These are phyloP conservation scores for Harlomillsia oculata DNA, from an alignment of 1,140 invertebrate genomes.

Conservation along the genomic window DNA sequence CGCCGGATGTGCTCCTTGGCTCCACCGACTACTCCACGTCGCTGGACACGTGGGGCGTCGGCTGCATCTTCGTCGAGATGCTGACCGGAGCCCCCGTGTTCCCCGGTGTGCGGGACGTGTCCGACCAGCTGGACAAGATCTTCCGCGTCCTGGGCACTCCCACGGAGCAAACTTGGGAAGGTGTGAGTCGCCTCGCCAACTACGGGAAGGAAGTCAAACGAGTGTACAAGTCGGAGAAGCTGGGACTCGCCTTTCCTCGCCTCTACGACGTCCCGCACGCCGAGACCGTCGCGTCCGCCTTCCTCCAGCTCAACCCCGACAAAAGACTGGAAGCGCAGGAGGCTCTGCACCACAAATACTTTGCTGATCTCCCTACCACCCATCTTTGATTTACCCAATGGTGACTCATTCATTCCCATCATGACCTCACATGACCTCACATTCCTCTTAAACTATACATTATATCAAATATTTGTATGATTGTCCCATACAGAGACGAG, in stretches of 20 bases:
- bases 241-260: slow-evolving; percentile 77
- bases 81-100: slow-evolving; percentile 90
- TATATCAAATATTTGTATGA: slow-evolving; percentile 9
- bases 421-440: no score
- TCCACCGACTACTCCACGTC: slow-evolving; percentile 92
- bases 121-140: slow-evolving; percentile 94
- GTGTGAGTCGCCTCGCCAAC: slow-evolving; percentile 68
- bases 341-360: slow-evolving; percentile 83
- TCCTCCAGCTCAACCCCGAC: slow-evolving; percentile 75
- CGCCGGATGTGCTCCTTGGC: slow-evolving; percentile 91
- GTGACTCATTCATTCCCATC: no score
- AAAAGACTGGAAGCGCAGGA: slow-evolving; percentile 74
- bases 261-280: slow-evolving; percentile 76
- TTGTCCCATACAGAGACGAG: slow-evolving; percentile 68
- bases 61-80: slow-evolving; percentile 97
- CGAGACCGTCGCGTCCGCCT: slow-evolving; percentile 70
- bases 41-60: slow-evolving; percentile 94
- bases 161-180: slow-evolving; percentile 75
- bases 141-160: slow-evolving; percentile 87
- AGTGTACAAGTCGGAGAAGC: slow-evolving; percentile 62
- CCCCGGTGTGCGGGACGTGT: slow-evolving; percentile 78
- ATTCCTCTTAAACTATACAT: slow-evolving; percentile 49
- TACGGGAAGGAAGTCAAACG: slow-evolving; percentile 72
- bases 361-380: slow-evolving; percentile 75
- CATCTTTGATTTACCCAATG: slow-evolving; percentile 79